These are phyloP conservation scores for Barbus barbus DNA, from an alignment of 2,113 vertebrate genomes.

Conservation along the genomic window DNA sequence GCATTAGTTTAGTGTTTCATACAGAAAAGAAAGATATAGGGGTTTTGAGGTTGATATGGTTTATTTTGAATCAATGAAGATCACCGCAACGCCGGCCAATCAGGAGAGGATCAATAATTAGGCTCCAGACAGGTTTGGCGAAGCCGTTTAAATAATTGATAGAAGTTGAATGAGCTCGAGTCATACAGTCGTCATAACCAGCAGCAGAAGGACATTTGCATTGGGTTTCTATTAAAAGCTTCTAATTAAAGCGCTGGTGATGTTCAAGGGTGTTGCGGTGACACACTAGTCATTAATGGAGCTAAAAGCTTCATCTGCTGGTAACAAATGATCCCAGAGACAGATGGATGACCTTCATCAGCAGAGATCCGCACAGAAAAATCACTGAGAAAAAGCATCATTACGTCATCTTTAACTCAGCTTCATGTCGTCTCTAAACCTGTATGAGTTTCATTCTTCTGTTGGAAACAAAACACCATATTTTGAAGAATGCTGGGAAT, in stretches of 20 bases:
- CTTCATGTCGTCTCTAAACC: no score
- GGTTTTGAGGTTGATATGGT: constrained; percentile 52
- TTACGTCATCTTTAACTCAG: no score
- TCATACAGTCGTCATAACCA: constrained; percentile 75
- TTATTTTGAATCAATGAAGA: constrained; percentile 43
- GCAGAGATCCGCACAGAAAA: background rate
- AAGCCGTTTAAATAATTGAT: constrained; percentile 78
- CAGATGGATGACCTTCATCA: constrained; percentile 10
- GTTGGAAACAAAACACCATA: background rate
- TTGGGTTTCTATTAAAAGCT: constrained; percentile 77
- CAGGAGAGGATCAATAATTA: constrained; percentile 72
- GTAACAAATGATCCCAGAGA: background rate
- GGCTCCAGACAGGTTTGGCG: constrained; percentile 78
- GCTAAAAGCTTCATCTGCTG: constrained; percentile 42
- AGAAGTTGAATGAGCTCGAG: constrained; percentile 66
- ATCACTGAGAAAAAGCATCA: no score
- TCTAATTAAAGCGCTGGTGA: constrained; percentile 73
- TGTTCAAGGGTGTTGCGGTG: constrained; percentile 70
- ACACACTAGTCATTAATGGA: no score
- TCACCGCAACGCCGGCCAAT: constrained; percentile 20
- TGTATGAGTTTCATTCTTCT: no score
- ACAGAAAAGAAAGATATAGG: constrained; percentile 43
- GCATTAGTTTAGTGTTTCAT: constrained; percentile 59
- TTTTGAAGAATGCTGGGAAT: no score
- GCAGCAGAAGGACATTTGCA: constrained; percentile 66